These are phyloP conservation scores for Apamea epomidion DNA, from an alignment of 2,888 invertebrate genomes.

Conservation along the genomic window DNA sequence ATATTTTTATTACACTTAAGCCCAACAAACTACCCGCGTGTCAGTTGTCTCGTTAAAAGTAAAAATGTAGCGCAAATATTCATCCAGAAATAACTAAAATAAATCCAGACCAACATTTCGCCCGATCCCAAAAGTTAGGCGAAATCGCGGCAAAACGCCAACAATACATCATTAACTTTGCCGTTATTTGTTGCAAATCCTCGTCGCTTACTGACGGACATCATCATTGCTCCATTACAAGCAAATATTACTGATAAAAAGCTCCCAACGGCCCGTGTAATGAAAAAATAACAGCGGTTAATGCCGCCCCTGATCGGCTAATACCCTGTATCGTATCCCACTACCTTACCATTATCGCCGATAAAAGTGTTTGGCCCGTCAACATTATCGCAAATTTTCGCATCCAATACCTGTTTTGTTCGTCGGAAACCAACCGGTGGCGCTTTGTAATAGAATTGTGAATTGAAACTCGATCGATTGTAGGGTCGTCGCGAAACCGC, in stretches of 20 bases:
- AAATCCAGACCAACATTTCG: conserved; percentile 31
- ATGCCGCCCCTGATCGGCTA: conserved; percentile 66
- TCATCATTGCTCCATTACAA: conserved; percentile 65
- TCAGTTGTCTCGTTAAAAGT: conserved; percentile 32
- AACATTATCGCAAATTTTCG: conserved; percentile 74
- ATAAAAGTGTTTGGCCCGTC: conserved; percentile 71
- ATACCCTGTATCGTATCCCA: conserved; percentile 69
- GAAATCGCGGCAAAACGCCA: conserved; percentile 34
- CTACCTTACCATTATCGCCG: conserved; percentile 69
- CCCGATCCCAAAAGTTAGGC: conserved; percentile 46
- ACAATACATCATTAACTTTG: conserved; percentile 61
- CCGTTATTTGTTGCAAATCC: conserved; percentile 56
- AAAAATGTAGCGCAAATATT: conserved; percentile 12
- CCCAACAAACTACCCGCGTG: neutral
- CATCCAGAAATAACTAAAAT: conserved; percentile 42
- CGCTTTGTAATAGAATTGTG: conserved; percentile 77
- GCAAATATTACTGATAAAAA: conserved; percentile 67
- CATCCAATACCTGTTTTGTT: conserved; percentile 69
- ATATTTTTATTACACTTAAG: neutral
- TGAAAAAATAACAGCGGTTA: conserved; percentile 69
- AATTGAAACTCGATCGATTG: conserved; percentile 78
- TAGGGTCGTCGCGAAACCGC: conserved; percentile 64
- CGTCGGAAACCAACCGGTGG: conserved; percentile 69
- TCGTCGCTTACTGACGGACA: conserved; percentile 61
- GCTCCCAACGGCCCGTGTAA: conserved; percentile 58